phyloP scores from a whole-genome alignment of 2,113 vertebrate species.

The Panthera uncia region DNA sequence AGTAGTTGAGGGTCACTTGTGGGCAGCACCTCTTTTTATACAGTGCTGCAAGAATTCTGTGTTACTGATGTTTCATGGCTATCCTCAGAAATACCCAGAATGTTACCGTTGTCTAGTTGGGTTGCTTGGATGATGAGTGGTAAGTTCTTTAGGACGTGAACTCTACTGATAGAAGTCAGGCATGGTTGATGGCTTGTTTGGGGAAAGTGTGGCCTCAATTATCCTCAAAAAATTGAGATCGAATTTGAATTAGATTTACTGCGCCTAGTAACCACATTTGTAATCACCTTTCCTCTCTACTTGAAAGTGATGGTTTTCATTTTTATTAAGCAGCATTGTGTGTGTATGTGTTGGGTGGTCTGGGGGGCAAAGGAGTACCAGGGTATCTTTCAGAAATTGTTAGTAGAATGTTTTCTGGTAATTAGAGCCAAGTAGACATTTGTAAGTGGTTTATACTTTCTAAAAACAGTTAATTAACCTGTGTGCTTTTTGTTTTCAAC shows the following conservation, averaged over 20 bases:
- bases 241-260: neutral
- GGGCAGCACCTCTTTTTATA: neutral
- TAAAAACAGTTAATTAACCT: neutral
- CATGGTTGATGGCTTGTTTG: neutral
- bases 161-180: neutral
- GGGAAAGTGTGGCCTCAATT: neutral
- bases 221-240: neutral
- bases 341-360: neutral
- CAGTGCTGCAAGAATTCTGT: neutral
- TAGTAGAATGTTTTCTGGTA: neutral
- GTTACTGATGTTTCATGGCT: neutral
- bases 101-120: neutral
- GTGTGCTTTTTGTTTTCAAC: neutral
- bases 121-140: slow-evolving; percentile 4
- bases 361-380: neutral
- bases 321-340: neutral
- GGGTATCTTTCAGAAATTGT: neutral
- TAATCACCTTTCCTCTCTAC: neutral
- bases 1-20: neutral
- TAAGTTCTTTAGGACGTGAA: neutral
- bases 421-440: neutral
- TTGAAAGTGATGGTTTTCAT: slow-evolving; percentile 32
- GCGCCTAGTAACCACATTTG: neutral
- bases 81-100: neutral
- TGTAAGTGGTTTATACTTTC: neutral